These are phyloP conservation scores for Stegodyphus mimosarum DNA, from an alignment of 1,140 invertebrate genomes.

Conservation along the genomic window DNA sequence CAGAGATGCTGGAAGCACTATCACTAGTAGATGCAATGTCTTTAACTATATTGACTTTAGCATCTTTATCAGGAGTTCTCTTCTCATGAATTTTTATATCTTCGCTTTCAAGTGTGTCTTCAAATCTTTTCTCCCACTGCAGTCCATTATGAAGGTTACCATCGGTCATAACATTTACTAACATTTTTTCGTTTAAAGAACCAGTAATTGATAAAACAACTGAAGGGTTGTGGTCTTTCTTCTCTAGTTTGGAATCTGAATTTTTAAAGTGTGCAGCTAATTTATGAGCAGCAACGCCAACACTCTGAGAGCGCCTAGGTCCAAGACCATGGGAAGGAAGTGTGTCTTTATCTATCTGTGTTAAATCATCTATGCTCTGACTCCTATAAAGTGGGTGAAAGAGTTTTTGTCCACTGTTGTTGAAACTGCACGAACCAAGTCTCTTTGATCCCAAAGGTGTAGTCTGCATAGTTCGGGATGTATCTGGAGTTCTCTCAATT, in stretches of 20 bases:
- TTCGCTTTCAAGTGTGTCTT: constrained; percentile 19
- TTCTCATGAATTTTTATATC: too few relatives aligned
- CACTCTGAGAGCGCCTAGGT: constrained; percentile 35
- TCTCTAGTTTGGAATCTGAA: constrained; percentile 8
- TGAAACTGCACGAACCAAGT: constrained; percentile 41
- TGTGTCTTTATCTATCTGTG: constrained; percentile 61
- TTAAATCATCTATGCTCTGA: constrained; percentile 76
- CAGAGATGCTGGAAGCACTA: not conserved
- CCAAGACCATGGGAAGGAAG: constrained; percentile 27
- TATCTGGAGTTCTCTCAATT: constrained; percentile 70
- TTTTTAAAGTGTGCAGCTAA: constrained; percentile 30
- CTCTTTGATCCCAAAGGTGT: constrained; percentile 4
- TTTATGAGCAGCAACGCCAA: constrained; percentile 31
- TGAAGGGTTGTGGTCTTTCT: constrained; percentile 2
- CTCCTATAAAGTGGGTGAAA: constrained; percentile 78
- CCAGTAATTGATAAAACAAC: constrained; percentile 29
- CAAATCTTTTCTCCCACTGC: constrained; percentile 39
- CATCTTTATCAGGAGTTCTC: too few relatives aligned
- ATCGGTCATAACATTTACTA: constrained; percentile 54
- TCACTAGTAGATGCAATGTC: not conserved
- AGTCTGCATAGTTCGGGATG: not conserved
- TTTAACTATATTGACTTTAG: too few relatives aligned
- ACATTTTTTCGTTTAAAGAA: constrained; percentile 59
- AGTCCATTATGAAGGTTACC: constrained; percentile 4
- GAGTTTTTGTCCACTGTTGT: constrained; percentile 65